These are phyloP conservation scores for Microctonus hyperodae DNA, from an alignment of 2,888 invertebrate species.

Conservation along the genomic window DNA sequence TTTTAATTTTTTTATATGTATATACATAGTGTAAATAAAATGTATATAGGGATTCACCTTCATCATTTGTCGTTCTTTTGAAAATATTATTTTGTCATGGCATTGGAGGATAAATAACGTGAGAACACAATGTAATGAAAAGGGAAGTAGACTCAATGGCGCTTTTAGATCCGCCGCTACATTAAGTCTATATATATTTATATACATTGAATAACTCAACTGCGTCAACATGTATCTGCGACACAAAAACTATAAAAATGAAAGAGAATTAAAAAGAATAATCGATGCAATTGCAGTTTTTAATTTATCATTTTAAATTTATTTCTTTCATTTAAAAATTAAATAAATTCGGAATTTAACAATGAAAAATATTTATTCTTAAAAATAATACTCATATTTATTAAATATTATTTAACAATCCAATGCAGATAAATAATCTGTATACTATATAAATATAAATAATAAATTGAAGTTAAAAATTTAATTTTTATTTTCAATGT, in stretches of 20 bases:
- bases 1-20: not conserved
- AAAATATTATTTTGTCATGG: not conserved
- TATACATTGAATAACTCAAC: not conserved
- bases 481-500: too few species aligned
- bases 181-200: not conserved
- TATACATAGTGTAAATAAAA: too few species aligned
- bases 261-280: not conserved
- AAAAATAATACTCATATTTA: too few species aligned
- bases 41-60: not conserved
- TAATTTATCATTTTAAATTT: too few species aligned
- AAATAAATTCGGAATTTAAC: slow-evolving; percentile 4
- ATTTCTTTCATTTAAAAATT: not conserved
- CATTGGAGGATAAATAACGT: slow-evolving; percentile 2
- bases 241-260: not conserved
- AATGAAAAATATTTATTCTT: too few species aligned
- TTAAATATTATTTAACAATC: too few species aligned
- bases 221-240: not conserved
- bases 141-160: slow-evolving; percentile 10
- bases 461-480: too few species aligned
- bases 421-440: too few species aligned
- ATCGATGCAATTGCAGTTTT: not conserved
- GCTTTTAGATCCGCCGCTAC: not conserved
- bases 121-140: slow-evolving; percentile 2
- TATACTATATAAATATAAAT: too few species aligned
- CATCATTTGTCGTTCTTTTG: not conserved